A percentile compares a stretch with the other conserved stretches of the same genome.
These are phyloP conservation scores for Brachyptera putata DNA, from an alignment of 2,888 invertebrate species.

Conservation along the genomic window DNA sequence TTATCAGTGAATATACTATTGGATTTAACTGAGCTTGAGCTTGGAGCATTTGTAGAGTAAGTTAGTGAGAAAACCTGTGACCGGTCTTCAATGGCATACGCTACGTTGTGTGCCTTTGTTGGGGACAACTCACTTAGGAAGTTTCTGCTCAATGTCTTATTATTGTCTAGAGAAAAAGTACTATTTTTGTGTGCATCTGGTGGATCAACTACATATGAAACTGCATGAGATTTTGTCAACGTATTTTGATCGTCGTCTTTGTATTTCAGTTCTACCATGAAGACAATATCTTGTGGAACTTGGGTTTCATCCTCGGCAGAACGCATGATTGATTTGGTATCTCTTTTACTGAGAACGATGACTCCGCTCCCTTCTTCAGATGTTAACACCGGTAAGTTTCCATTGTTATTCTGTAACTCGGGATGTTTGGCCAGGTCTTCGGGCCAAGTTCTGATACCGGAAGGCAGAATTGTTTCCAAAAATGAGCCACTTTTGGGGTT, in stretches of 20 bases:
- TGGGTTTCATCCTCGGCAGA: constrained; percentile 27
- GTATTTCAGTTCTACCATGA: constrained; percentile 39
- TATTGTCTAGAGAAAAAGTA: neutral
- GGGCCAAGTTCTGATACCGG: neutral
- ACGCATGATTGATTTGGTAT: constrained; percentile 29
- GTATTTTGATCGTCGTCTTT: constrained; percentile 30
- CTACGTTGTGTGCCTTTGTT: too few species aligned
- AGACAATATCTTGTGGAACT: constrained; percentile 35
- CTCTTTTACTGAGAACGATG: constrained; percentile 37
- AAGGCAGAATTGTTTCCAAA: neutral
- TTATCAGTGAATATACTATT: too few species aligned
- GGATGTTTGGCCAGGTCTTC: neutral
- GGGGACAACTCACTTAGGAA: too few species aligned
- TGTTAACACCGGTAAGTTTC: constrained; percentile 24
- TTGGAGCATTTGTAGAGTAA: too few species aligned
- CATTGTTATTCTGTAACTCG: neutral
- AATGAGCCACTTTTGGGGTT: constrained; percentile 8
- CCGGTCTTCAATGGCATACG: too few species aligned
- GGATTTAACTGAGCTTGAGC: too few species aligned
- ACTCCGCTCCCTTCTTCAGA: constrained; percentile 35
- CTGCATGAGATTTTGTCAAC: constrained; percentile 27
- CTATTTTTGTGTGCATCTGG: too few species aligned
- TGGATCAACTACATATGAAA: too few species aligned
- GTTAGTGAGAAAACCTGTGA: too few species aligned
- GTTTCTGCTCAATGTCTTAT: too few species aligned